Evolutionary conservation across 2,113 vertebrate genomes (phyloP), one percentile per base, ranked within the genome.

Genomic region (Leptobrachium leishanense): DNA sequence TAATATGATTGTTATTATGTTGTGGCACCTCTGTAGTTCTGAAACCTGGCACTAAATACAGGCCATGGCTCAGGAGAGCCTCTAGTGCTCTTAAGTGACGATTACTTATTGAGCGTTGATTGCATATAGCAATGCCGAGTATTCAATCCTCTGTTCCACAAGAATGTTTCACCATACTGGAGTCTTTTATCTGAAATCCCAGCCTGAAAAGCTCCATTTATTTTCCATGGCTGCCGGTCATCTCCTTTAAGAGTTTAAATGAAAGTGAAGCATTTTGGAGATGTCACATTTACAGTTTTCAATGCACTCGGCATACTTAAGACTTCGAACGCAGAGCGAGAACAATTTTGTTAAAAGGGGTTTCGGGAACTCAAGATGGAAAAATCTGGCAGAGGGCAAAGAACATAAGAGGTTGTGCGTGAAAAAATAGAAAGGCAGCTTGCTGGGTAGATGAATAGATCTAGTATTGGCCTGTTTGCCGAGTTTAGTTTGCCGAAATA

Each of bases 131-230:
- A 75, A 78, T 42, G 44, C 79, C 84, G 82, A 90, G 85, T 82
- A 86, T 83, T 86, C 87, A 83, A 69, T 65, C 81, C 68, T 88
- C 75, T 87, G 85, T 88, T 87, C 81, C 41, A 75, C 76, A 64
- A 50, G 76, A 89, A 85, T 83, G 81, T 83, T 88, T 88, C 82
- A 83, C 73, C 75, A 83, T 85, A 77, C 76, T 86, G 73, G 46
- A 85, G 76, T 84, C 81, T 86, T 88, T 88, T 73, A 85, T 88
- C 20, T 31, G 83, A 86, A 89, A 87, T 72, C 0, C 0, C 87
- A 84, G 79, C 73, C 82, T 87, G 83, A 91, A 88, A 84, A 59
- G 87, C 85, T 89, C 84, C 86, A 90, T 93, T 92, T 89, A 89
- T 90, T 86, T 54, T 85, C 84, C 76, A 68, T 82, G 76, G 83